A percentile compares a stretch with the other conserved stretches of the same genome.
These are phyloP conservation scores for Tetragonisca angustula DNA, from an alignment of 2,888 invertebrate species.

Conservation along the genomic window DNA sequence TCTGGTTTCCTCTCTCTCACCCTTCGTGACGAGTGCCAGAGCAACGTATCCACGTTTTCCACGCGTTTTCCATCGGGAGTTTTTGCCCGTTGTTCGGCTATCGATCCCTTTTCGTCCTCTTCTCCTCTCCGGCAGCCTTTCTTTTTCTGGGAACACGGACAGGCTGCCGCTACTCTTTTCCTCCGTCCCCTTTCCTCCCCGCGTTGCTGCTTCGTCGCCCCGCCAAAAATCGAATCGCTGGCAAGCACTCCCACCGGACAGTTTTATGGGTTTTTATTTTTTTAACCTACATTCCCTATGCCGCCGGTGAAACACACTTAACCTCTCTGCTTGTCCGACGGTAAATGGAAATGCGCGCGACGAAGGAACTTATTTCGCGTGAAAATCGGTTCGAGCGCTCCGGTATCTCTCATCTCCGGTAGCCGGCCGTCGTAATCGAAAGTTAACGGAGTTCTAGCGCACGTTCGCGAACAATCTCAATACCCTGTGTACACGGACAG, in stretches of 20 bases:
- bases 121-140: constrained; percentile 29
- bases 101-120: constrained; percentile 72
- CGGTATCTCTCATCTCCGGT: background rate
- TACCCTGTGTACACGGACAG: too few relatives aligned
- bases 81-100: constrained; percentile 76
- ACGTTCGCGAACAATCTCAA: background rate
- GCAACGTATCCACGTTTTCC: constrained; percentile 64
- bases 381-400: background rate
- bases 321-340: background rate
- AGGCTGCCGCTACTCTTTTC: constrained; percentile 28
- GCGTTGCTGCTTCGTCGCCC: background rate
- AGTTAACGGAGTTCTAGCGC: background rate
- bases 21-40: constrained; percentile 47
- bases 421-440: background rate
- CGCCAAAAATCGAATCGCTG: constrained; percentile 49
- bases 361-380: background rate
- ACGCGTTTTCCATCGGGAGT: constrained; percentile 67
- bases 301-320: constrained; percentile 13
- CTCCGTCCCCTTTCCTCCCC: background rate
- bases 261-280: constrained; percentile 50
- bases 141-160: constrained; percentile 51
- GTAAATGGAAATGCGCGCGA: constrained; percentile 2
- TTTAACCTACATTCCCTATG: constrained; percentile 34
- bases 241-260: constrained; percentile 36
- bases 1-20: background rate